Evolutionary conservation across 1,140 invertebrate genomes (phyloP), one percentile per base, ranked within the genome.

Genomic region (Aphis craccivora): DNA sequence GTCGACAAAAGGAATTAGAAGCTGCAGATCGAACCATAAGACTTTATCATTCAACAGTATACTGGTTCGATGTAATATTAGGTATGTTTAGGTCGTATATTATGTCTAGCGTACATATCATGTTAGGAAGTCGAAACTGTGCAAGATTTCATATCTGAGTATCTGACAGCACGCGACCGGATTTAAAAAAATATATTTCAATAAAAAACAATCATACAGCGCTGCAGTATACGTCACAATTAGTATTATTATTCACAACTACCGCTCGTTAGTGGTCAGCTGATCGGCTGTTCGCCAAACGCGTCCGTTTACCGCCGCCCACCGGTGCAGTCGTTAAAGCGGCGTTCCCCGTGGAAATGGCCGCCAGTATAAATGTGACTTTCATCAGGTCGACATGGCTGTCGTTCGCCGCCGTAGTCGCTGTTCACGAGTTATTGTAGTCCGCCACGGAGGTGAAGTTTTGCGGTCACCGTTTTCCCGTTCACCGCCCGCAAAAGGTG

Each of bases 361-460:
- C 91, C 91, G 91, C 91, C 91, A 93, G 91, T 93, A 93, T 93
- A 93, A 93, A 93, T 93, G 91, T 93, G 91, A 84, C 91, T 93
- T 23, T 51, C 91, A 18, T 40, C 23, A 35, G 43, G 43, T 37
- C 4, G 81, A 55, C 81, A 93, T 93, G 91, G 81, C 37, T 1
- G 67, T 86, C 18, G 81, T 84, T 18, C 43, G 25, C 2, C 18
- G 40, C n/a, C 4, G 23, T 22, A 40, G 11, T 18, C 53, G 87
- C 43, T 35, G 30, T 48, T 35, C 11, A 4, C 11, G 14, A 18
- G 30, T 20, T 18, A 23, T 40, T 37, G 45, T 60, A 37, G 11
- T 55, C 23, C 88, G 88, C 45, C 88, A 60, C 53, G 30, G 40
- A 35, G n/a, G 25, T 87, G 2, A 9, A 30, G 30, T 86, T 86